Conservation (phyloP, 2,797 vertebrate species). For the Rousettus madagascariensis region DNA sequence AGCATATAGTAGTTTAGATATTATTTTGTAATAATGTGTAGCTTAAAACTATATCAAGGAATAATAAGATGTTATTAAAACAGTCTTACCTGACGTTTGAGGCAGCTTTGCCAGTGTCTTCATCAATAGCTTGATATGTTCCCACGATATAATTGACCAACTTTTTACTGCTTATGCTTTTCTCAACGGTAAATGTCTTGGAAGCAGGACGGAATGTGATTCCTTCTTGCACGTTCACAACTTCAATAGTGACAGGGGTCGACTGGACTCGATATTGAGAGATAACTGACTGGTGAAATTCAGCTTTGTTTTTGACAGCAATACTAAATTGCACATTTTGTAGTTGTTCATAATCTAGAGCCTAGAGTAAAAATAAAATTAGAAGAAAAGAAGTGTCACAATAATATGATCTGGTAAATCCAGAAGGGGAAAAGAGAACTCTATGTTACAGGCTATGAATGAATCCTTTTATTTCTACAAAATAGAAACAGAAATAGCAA, state of each 20-base stretch:
- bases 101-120: conserved; percentile 88
- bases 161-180: conserved; percentile 71
- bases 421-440: not conserved
- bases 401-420: not conserved
- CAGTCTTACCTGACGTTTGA: conserved; percentile 88
- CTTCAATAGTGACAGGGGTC: conserved; percentile 86
- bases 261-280: conserved; percentile 67
- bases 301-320: conserved; percentile 87
- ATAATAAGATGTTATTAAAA: conserved; percentile 3
- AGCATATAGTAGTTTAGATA: not conserved
- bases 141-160: conserved; percentile 81
- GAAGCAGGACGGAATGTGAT: conserved; percentile 87
- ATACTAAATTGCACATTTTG: conserved; percentile 86
- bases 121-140: conserved; percentile 87
- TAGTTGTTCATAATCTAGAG: conserved; percentile 91
- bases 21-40: not conserved
- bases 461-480: not conserved
- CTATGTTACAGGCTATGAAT: not conserved
- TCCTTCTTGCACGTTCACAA: conserved; percentile 89
- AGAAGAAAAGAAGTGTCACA: conserved; percentile 34
- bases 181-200: conserved; percentile 83
- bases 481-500: not conserved
- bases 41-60: not conserved
- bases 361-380: conserved; percentile 78
- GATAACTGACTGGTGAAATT: conserved; percentile 77